Percentiles rank a stretch among this genome's conserved stretches.
Conservation (phyloP, 2,113 vertebrate genomes). For the Albula goreensis region DNA sequence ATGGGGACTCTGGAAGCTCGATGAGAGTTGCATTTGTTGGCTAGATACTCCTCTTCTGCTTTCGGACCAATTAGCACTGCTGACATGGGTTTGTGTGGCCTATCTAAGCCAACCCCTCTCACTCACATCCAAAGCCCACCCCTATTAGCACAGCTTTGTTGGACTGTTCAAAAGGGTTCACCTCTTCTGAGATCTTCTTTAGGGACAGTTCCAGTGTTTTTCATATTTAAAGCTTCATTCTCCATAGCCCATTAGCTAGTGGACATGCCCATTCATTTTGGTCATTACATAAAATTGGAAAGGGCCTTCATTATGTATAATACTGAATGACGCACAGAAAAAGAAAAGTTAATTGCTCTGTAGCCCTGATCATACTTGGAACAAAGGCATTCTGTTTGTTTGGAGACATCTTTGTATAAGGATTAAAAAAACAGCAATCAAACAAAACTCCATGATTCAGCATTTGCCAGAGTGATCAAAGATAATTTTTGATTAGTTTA, state of each 20-base stretch:
- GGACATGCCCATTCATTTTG: slow-evolving; percentile 22
- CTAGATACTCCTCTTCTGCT: neutral
- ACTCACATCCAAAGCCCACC: neutral
- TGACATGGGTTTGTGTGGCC: neutral
- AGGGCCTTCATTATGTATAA: slow-evolving; percentile 27
- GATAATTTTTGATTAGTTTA: neutral
- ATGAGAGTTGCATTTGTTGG: slow-evolving; percentile 1
- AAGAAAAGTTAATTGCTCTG: slow-evolving; percentile 18
- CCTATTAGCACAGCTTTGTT: slow-evolving; percentile 9
- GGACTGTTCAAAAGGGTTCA: neutral
- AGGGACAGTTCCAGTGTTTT: slow-evolving; percentile 13
- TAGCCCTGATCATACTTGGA: slow-evolving; percentile 17
- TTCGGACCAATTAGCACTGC: neutral
- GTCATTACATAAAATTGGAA: slow-evolving; percentile 22
- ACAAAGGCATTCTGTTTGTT: slow-evolving; percentile 10
- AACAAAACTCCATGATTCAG: slow-evolving; percentile 9
- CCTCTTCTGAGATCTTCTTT: neutral
- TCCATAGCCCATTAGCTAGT: slow-evolving; percentile 23
- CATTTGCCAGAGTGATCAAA: slow-evolving; percentile 3
- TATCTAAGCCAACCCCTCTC: neutral
- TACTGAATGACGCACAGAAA: slow-evolving; percentile 23
- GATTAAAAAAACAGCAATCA: neutral
- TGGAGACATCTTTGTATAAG: slow-evolving; percentile 1
- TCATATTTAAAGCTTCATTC: slow-evolving; percentile 18
- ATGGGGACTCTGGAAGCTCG: neutral